Conservation (phyloP, 2,888 invertebrate species). For the Onchidella celtica region DNA sequence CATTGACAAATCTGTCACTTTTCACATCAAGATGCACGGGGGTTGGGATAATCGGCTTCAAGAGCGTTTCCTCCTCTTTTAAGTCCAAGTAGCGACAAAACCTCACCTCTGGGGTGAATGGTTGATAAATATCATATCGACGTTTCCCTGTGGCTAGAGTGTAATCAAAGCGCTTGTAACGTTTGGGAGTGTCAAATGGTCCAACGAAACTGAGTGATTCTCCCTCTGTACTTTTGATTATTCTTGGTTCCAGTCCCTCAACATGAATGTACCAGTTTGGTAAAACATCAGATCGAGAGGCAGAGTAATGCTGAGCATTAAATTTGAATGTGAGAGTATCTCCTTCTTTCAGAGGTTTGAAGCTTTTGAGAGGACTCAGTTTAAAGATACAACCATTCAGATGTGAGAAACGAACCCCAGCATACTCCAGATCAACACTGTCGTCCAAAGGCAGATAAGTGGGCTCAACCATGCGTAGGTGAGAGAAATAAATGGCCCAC, state of each 20-base stretch:
- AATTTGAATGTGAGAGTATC: constrained; percentile 62
- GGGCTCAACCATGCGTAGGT: constrained; percentile 74
- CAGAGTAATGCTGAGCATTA: constrained; percentile 70
- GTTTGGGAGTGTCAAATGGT: constrained; percentile 65
- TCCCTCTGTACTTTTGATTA: constrained; percentile 68
- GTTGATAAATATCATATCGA: constrained; percentile 64
- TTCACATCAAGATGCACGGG: constrained; percentile 55
- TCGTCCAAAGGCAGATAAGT: constrained; percentile 59
- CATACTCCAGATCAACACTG: constrained; percentile 56
- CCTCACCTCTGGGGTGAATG: constrained; percentile 65
- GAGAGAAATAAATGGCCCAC: constrained; percentile 73
- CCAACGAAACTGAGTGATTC: constrained; percentile 68
- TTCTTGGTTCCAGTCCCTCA: constrained; percentile 60
- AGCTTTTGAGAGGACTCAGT: constrained; percentile 64
- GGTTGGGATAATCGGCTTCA: constrained; percentile 64
- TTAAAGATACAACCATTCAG: constrained; percentile 71
- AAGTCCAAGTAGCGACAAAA: constrained; percentile 54
- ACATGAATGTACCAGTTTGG: constrained; percentile 73
- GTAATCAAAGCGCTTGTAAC: constrained; percentile 74
- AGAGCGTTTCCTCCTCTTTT: constrained; percentile 50
- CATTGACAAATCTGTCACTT: constrained; percentile 37
- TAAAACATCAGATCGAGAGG: constrained; percentile 69
- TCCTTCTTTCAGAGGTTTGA: constrained; percentile 63
- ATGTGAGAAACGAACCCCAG: constrained; percentile 65
- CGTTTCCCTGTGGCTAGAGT: constrained; percentile 56